phyloP scores from a whole-genome alignment of 2,113 vertebrate species.

The Miniopterus natalensis region DNA sequence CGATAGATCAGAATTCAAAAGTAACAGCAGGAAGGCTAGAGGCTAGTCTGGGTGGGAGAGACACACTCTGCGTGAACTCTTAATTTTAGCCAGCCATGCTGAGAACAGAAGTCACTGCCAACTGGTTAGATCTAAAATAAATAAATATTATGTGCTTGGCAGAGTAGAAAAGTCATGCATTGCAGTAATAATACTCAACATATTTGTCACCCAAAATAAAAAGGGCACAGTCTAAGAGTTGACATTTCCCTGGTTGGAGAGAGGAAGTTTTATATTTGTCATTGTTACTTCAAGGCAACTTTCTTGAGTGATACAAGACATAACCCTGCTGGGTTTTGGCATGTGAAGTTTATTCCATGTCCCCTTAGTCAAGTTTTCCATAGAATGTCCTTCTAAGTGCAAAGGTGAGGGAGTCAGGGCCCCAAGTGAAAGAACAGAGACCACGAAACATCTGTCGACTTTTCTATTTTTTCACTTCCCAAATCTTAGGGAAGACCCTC shows the following conservation, averaged over 20 bases:
- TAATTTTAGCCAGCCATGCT: conserved; percentile 73
- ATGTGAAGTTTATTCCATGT: not conserved
- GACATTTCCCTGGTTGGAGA: not conserved
- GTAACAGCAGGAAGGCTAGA: conserved; percentile 66
- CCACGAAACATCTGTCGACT: not conserved
- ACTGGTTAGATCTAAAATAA: conserved; percentile 74
- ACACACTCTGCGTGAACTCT: conserved; percentile 72
- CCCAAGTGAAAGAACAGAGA: not conserved
- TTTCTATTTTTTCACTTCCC: not conserved
- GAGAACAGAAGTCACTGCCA: conserved; percentile 79
- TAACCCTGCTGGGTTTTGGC: not conserved
- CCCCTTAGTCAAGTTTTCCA: not conserved
- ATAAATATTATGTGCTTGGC: conserved; percentile 68
- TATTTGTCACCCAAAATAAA: conserved; percentile 58
- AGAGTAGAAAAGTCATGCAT: conserved; percentile 49
- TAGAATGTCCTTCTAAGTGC: not conserved
- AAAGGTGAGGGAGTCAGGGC: not conserved
- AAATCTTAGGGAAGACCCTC: not conserved
- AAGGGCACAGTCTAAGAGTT: conserved; percentile 43
- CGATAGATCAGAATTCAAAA: conserved; percentile 68
- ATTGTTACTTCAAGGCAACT: not conserved
- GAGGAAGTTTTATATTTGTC: conserved; percentile 33
- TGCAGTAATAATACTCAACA: conserved; percentile 34
- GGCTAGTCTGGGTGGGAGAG: conserved; percentile 70
- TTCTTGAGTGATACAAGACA: not conserved